phyloP scores from a whole-genome alignment of 2,797 vertebrate genomes.

The Carcharodon carcharias region DNA sequence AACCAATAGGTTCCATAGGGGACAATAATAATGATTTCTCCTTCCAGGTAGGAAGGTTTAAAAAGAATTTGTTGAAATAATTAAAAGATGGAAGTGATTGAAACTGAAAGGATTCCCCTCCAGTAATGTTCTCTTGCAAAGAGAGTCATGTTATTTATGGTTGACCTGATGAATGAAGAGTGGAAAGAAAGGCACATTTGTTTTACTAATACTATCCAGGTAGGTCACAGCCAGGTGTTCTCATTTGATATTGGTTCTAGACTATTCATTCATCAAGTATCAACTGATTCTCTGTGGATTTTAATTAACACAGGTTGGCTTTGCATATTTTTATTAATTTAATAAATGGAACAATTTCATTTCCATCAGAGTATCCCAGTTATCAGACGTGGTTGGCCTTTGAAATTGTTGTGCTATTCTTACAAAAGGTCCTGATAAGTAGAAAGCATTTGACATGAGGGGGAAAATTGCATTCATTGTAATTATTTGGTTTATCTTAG shows the following conservation, averaged over 20 bases:
- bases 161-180: background rate
- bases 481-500: background rate
- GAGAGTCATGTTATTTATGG: background rate
- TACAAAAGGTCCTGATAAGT: background rate
- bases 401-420: background rate
- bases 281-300: background rate
- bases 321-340: background rate
- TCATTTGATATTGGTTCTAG: constrained; percentile 7
- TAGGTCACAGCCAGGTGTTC: background rate
- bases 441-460: background rate
- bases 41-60: constrained; percentile 20
- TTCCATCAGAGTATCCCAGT: background rate
- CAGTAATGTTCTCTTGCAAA: background rate
- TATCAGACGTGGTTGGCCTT: background rate
- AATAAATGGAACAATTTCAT: background rate
- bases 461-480: background rate
- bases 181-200: constrained; percentile 1
- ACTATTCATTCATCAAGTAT: background rate
- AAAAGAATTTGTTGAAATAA: constrained; percentile 15
- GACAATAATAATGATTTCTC: constrained; percentile 22
- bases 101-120: background rate
- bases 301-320: background rate
- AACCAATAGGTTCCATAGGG: background rate
- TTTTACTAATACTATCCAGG: background rate
- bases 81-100: constrained; percentile 21